These are phyloP conservation scores for Dastarcus helophoroides DNA, from an alignment of 2,888 invertebrate species.

Conservation along the genomic window DNA sequence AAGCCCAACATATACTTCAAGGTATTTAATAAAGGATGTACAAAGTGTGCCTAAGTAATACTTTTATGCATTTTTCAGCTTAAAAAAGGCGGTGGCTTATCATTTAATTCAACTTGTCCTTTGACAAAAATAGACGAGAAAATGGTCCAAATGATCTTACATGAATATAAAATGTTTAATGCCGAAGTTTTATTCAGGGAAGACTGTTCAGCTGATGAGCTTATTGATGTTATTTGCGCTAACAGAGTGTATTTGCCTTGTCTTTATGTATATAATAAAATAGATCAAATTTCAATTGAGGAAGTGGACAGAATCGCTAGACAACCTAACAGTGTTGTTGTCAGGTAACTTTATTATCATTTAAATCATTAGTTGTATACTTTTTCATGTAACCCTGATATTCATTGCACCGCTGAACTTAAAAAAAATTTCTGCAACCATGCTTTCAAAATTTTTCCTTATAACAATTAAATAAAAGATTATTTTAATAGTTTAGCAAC, in stretches of 20 bases:
- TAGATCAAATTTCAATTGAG: conserved; percentile 98
- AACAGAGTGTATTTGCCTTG: conserved; percentile 95
- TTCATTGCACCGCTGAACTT: no score
- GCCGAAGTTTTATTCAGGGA: conserved; percentile 93
- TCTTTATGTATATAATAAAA: conserved; percentile 98
- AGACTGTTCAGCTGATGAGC: conserved; percentile 89
- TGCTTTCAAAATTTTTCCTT: no score
- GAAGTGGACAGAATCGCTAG: conserved; percentile 92
- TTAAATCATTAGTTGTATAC: not conserved
- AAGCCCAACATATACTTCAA: conserved; percentile 99
- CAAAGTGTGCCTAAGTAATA: not conserved
- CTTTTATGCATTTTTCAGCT: conserved; percentile 40
- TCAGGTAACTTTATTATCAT: conserved; percentile 51
- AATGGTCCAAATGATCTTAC: conserved; percentile 93
- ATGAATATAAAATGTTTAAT: conserved; percentile 97
- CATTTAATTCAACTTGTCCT: conserved; percentile 92
- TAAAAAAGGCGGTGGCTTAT: conserved; percentile 92
- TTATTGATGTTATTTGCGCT: conserved; percentile 95
- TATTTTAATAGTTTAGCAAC: conserved; percentile 5
- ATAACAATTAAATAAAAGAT: no score
- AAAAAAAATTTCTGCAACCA: no score
- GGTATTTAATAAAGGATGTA: no score
- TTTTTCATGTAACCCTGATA: no score
- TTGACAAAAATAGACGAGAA: conserved; percentile 92
- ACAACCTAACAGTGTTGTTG: conserved; percentile 78